phyloP scores from a whole-genome alignment of 2,113 vertebrate genomes.

The Halichoeres trimaculatus region DNA sequence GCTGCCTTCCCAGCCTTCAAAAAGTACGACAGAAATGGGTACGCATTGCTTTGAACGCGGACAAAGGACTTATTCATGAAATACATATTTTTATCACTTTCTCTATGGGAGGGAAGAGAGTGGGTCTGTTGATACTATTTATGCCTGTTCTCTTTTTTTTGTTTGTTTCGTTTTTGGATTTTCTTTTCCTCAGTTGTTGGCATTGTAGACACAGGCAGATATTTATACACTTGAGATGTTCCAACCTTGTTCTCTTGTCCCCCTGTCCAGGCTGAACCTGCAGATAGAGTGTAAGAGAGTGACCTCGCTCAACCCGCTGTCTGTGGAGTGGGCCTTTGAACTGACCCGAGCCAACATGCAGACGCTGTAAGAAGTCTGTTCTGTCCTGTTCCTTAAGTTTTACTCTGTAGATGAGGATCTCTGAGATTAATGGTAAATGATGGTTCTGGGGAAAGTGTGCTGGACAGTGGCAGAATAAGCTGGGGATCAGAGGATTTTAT shows the following conservation, averaged over 20 bases:
- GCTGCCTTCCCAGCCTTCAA: constrained; percentile 94
- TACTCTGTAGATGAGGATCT: constrained; percentile 5
- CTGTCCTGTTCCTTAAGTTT: neutral
- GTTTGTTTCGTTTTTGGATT: neutral
- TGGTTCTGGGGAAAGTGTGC: neutral
- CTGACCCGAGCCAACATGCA: constrained; percentile 97
- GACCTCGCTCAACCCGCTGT: constrained; percentile 86
- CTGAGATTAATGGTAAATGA: constrained; percentile 22
- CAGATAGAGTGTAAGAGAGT: constrained; percentile 92
- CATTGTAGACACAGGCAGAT: neutral
- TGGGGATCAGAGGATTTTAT: neutral
- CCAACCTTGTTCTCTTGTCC: constrained; percentile 5
- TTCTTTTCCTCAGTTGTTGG: neutral
- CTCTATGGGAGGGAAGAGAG: neutral
- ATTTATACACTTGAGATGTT: neutral
- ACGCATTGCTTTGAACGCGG: constrained; percentile 53
- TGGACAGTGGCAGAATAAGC: neutral
- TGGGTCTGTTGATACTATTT: neutral
- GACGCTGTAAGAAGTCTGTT: constrained; percentile 85
- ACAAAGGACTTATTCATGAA: constrained; percentile 40
- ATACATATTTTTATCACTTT: constrained; percentile 12
- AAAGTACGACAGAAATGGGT: constrained; percentile 96
- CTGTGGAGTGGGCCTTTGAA: constrained; percentile 95
- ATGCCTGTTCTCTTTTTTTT: neutral
- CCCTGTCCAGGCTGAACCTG: constrained; percentile 85